Conservation (phyloP, 2,888 invertebrate genomes). For the Amitus sp. region DNA sequence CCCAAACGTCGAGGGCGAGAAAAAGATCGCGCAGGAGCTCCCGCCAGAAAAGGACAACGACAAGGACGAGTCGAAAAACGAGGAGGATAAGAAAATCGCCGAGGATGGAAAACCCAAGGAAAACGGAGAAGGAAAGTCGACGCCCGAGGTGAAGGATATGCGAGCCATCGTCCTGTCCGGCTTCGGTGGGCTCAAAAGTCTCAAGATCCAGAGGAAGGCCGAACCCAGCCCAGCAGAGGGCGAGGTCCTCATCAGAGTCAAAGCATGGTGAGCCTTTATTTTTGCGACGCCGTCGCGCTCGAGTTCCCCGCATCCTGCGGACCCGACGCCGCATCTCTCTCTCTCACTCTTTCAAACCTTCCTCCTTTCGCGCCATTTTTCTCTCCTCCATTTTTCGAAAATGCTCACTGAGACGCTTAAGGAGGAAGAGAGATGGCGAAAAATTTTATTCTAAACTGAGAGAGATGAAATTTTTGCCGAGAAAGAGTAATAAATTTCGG, state of each 20-base stretch:
- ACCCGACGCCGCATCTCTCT: constrained; percentile 1
- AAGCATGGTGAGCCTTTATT: constrained; percentile 80
- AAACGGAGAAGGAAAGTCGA: constrained; percentile 59
- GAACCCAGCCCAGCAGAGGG: constrained; percentile 78
- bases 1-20: constrained; percentile 68
- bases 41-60: constrained; percentile 51
- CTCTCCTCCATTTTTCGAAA: background rate
- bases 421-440: too few relatives aligned
- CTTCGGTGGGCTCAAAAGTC: constrained; percentile 87
- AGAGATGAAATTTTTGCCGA: too few relatives aligned
- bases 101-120: constrained; percentile 64
- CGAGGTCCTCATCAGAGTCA: constrained; percentile 84
- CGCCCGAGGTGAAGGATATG: constrained; percentile 78
- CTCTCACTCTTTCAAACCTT: constrained; percentile 13
- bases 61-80: constrained; percentile 64
- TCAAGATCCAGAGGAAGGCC: constrained; percentile 84
- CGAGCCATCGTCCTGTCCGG: constrained; percentile 84
- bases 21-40: constrained; percentile 68
- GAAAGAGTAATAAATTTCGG: too few relatives aligned
- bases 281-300: constrained; percentile 30
- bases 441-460: too few relatives aligned
- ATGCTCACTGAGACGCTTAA: too few relatives aligned
- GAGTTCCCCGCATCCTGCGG: constrained; percentile 8
- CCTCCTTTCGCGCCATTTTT: constrained; percentile 19
- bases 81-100: constrained; percentile 66